Conservation (phyloP, 2,888 invertebrate species). For the Flabesymbios commensalis region DNA sequence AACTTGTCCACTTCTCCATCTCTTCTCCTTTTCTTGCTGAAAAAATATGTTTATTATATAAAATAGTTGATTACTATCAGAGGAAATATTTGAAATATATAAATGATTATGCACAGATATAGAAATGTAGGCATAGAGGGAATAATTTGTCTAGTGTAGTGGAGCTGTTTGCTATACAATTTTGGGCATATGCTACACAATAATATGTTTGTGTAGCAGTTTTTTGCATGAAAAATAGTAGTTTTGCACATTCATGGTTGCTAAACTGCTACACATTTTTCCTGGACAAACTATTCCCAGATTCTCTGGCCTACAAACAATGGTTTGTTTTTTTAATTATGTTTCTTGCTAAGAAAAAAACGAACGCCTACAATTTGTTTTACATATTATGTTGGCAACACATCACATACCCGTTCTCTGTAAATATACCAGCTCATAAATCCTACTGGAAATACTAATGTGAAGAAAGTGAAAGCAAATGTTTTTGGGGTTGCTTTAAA, state of each 20-base stretch:
- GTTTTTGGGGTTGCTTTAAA: constrained; percentile 72
- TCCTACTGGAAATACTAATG: constrained; percentile 36
- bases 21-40: constrained; percentile 35
- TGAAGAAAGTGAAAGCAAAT: constrained; percentile 64
- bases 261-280: too few species aligned
- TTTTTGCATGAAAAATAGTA: too few species aligned
- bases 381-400: neutral
- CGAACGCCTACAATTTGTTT: neutral
- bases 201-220: too few species aligned
- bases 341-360: neutral
- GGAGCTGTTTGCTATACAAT: too few species aligned
- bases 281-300: neutral
- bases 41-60: constrained; percentile 12
- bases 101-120: too few species aligned
- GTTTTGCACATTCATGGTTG: too few species aligned
- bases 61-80: neutral
- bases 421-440: constrained; percentile 22
- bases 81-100: neutral
- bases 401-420: constrained; percentile 6
- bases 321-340: too few species aligned
- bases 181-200: too few species aligned
- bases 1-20: constrained; percentile 38
- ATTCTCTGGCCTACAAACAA: neutral
- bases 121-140: too few species aligned
- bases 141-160: too few species aligned